Conservation (phyloP, 1,140 invertebrate genomes). For the Rhyzopertha dominica region DNA sequence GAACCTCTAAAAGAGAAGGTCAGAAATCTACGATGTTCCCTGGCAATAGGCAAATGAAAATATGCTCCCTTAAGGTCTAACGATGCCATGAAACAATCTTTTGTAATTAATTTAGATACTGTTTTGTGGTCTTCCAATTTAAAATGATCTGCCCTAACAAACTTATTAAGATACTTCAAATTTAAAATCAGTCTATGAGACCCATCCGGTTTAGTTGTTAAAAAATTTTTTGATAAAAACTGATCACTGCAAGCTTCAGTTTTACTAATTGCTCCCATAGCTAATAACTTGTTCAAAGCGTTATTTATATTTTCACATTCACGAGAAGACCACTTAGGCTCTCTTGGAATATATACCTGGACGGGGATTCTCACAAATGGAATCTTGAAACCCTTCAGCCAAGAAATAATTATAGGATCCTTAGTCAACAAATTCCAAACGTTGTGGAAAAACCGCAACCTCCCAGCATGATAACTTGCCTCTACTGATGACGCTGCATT, state of each 20-base stretch:
- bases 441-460: too few species aligned
- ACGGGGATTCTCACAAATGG: conserved; percentile 8
- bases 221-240: not conserved
- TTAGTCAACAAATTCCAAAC: conserved; percentile 11
- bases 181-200: conserved; percentile 4
- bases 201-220: conserved; percentile 2
- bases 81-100: not conserved
- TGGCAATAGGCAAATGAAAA: too few species aligned
- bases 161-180: conserved; percentile 1
- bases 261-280: conserved; percentile 6
- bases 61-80: too few species aligned
- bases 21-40: too few species aligned
- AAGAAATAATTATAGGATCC: conserved; percentile 7
- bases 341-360: conserved; percentile 4
- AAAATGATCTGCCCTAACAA: not conserved
- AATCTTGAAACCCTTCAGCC: conserved; percentile 9
- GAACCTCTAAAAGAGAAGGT: not conserved
- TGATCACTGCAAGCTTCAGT: conserved; percentile 3
- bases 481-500: not conserved
- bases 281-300: conserved; percentile 3
- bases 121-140: not conserved
- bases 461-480: not conserved
- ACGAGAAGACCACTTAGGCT: conserved; percentile 5
- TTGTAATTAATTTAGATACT: not conserved
- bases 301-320: not conserved